Base-by-base conservation (phyloP, 2,888 invertebrate species). In the Gymnocheta viridis region DNA sequence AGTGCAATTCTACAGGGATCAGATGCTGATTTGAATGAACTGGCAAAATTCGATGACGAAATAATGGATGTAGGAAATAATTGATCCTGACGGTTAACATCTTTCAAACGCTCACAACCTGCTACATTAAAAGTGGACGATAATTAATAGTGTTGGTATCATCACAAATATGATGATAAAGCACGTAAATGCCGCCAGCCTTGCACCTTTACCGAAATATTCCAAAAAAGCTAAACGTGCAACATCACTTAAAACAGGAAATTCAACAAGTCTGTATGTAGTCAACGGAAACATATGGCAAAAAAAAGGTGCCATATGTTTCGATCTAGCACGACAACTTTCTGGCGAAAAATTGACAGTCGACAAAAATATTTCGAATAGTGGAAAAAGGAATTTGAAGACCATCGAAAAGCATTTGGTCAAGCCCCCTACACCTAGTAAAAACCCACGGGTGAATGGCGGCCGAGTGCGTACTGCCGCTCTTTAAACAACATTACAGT, bases 281-380 rank as follows among this genome's bases (percentile, higher is more conserved):
- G n/a, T n/a, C n/a, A n/a, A n/a, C 24, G 51, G 14, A 51, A 35
- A 35, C 7, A 9, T 35, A 35, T 9, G 35, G 35, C 9, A 9
- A 35, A 7, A 35, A 35, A 54, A 54, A 22, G 69, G 77, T 3
- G 17, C 24, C 1, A 60, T 69, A 10, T 29, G 38, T n/a, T 51
- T 35, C n/a, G 51, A 24, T 24, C 7, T 70, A 3, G 44, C 70
- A 35, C 44, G 79, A 29, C 58, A 69, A 12, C 60, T 77, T 22
- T 35, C 41, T 2, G 49, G 35, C 9, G 82, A 85, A 2, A 82
- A 83, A 51, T 58, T 86, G 4, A 19, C 10, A 2, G 67, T 79
- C 14, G 85, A 85, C 4, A 85, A 84, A 82, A 54, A 5, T 82
- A 85, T 19, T 86, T 86, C 47, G 47, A 86, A n/a, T 72, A 17